Percentiles rank a stretch among this genome's conserved stretches.
These are phyloP conservation scores for Terrapene triunguis DNA, from an alignment of 2,113 vertebrate species.

Conservation along the genomic window DNA sequence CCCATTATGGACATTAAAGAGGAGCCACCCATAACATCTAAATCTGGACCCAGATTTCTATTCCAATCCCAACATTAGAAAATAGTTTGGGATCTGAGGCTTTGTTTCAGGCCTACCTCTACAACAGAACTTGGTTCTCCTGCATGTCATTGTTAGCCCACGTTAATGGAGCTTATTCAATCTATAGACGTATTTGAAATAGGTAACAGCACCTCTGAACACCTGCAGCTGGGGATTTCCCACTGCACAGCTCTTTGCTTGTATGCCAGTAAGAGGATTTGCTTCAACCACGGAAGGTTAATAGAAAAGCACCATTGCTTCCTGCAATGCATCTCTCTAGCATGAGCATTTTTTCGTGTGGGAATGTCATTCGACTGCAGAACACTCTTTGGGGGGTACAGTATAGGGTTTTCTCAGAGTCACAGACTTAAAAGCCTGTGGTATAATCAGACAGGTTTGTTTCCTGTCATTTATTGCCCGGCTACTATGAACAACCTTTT, in stretches of 20 bases:
- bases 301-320: not conserved
- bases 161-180: not conserved
- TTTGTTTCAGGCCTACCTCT: not conserved
- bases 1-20: not conserved
- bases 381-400: not conserved
- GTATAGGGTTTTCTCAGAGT: slow-evolving; percentile 27
- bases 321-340: not conserved
- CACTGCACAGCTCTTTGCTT: not conserved
- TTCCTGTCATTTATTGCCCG: slow-evolving; percentile 80
- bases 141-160: not conserved
- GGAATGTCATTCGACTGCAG: not conserved
- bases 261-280: not conserved
- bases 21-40: not conserved
- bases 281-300: not conserved
- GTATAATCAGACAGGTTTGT: slow-evolving; percentile 64
- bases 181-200: not conserved
- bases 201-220: not conserved
- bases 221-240: not conserved
- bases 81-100: not conserved
- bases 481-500: slow-evolving; percentile 45
- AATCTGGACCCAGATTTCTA: not conserved
- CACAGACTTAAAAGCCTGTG: slow-evolving; percentile 48
- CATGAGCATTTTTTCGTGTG: not conserved
- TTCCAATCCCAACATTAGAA: not conserved
- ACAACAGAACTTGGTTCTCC: not conserved